phyloP scores from a whole-genome alignment of 2,797 vertebrate genomes.

The Lithobates pipiens region DNA sequence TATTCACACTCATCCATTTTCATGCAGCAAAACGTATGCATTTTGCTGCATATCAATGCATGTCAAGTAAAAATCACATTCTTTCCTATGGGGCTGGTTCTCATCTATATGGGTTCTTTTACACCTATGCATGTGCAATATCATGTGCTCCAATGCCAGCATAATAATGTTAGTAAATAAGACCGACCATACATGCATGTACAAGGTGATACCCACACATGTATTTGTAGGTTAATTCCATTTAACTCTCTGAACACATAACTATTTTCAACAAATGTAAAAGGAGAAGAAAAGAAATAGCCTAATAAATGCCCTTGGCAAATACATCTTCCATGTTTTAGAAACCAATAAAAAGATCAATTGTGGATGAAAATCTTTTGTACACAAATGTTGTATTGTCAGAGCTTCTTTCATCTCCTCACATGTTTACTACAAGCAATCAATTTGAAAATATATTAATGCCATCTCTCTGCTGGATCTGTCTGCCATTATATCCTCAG shows the following conservation, averaged over 20 bases:
- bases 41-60: too few species aligned
- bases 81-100: too few species aligned
- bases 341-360: not conserved
- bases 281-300: not conserved
- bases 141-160: too few species aligned
- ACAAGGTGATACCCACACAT: not conserved
- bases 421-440: slow-evolving; percentile 26
- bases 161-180: too few species aligned
- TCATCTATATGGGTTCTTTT: too few species aligned
- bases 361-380: not conserved
- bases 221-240: not conserved
- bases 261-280: not conserved
- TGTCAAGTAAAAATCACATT: too few species aligned
- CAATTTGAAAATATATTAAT: slow-evolving; percentile 35
- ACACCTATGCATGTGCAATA: too few species aligned
- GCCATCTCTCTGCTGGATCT: slow-evolving; percentile 27
- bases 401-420: slow-evolving; percentile 10
- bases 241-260: not conserved
- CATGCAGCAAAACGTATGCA: too few species aligned
- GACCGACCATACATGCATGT: too few species aligned
- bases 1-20: too few species aligned
- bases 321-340: not conserved
- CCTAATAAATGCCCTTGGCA: not conserved
- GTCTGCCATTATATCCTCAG: slow-evolving; percentile 34
- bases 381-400: slow-evolving; percentile 1